phyloP scores from a whole-genome alignment of 2,797 vertebrate genomes.

The Ataeniobius toweri region DNA sequence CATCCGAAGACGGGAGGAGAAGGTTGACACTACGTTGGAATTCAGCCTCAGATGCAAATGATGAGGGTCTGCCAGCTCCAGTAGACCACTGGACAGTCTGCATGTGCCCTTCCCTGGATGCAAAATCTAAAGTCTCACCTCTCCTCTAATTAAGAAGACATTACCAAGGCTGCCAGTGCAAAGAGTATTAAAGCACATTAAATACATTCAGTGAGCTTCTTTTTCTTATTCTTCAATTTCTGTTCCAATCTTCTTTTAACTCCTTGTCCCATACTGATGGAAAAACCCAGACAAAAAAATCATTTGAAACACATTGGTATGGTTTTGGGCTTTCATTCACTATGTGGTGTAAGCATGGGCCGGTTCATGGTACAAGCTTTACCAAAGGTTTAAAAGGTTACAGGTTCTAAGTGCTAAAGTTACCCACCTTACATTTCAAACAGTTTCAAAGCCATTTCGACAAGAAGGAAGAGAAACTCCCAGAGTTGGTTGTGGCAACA shows the following conservation, averaged over 20 bases:
- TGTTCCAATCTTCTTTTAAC: background rate
- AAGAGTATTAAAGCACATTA: background rate
- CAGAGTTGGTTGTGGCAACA: too few species aligned
- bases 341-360: too few species aligned
- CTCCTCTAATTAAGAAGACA: background rate
- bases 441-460: background rate
- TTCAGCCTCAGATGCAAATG: conserved; percentile 27
- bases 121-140: conserved; percentile 7
- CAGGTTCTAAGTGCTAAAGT: background rate
- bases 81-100: conserved; percentile 1
- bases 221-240: background rate
- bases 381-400: background rate
- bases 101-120: background rate
- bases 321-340: too few species aligned
- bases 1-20: conserved; percentile 46
- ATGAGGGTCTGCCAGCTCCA: conserved; percentile 14
- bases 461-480: too few species aligned
- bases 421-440: background rate
- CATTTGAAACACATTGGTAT: background rate
- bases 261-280: too few species aligned
- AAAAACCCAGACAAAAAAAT: background rate
- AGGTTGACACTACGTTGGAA: conserved; percentile 57
- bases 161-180: background rate
- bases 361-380: background rate
- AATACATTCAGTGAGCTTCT: background rate